Conservation (phyloP, 2,797 vertebrate genomes). For the Bradypus variegatus region DNA sequence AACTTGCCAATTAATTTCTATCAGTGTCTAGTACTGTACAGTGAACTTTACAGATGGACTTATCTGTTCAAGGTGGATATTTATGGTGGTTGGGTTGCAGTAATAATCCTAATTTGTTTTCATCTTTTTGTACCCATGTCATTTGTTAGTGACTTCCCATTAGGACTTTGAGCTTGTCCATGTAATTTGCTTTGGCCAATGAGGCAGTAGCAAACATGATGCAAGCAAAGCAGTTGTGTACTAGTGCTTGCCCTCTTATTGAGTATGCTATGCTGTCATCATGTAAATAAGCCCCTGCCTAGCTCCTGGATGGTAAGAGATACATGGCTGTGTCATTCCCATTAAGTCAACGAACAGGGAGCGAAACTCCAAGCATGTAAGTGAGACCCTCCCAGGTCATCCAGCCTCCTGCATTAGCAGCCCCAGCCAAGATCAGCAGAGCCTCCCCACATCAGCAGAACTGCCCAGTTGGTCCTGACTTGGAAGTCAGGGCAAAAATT, state of each 20-base stretch:
- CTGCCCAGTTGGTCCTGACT: background rate
- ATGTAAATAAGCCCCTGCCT: background rate
- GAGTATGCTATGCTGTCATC: background rate
- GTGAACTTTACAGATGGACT: background rate
- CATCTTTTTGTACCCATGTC: background rate
- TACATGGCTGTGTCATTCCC: background rate
- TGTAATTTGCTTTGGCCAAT: constrained; percentile 12
- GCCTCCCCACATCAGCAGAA: background rate
- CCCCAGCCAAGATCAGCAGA: background rate
- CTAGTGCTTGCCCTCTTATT: background rate
- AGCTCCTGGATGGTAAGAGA: constrained; percentile 4
- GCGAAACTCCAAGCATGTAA: background rate
- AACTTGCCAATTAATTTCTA: background rate
- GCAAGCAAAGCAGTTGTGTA: background rate
- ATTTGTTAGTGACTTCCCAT: background rate
- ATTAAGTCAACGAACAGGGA: background rate
- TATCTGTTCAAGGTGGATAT: background rate
- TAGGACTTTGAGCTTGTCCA: background rate
- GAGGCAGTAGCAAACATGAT: background rate
- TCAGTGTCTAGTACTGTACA: background rate
- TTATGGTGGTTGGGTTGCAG: background rate
- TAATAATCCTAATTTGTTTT: background rate
- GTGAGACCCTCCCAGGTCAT: background rate
- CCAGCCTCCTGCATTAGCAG: background rate
- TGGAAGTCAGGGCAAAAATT: too few relatives aligned